Evolutionary conservation across 1,140 invertebrate genomes (phyloP), one percentile per base, ranked within the genome.

Genomic region (Aphidius ervi): DNA sequence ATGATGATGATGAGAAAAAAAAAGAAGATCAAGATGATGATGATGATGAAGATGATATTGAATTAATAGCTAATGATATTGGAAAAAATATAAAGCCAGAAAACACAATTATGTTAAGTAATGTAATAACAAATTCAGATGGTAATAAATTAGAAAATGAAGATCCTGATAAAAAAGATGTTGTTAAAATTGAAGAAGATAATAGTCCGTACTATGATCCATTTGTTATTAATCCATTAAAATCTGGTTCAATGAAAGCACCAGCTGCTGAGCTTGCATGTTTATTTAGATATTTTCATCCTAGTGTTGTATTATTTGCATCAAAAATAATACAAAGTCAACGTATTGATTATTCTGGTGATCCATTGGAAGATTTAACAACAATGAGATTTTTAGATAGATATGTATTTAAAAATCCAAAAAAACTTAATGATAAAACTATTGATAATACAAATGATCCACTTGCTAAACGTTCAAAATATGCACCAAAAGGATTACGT

Each of bases 321-420:
- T 82, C 86, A 46, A 89, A 87, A 59, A 81, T 98, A n/a, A 68
- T 95, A 1, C 78, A 89, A 65, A 88, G 85, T 42, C 82, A 86
- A 75, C 67, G 79, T 56, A 90, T 98, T 42, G 82, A 86, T 37
- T 98, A 98, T 71, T 84, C 85, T 57, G 95, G 97, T 0, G 94
- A 99, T 81, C 95, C 96, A 0, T 76, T 98, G 1, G 85, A 92
- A 70, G 96, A 99, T 79, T 95, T 98, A 70, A 91, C 89, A 0
- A 75, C 93, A 1, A 89, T 93, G 37, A 81, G 92, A 61, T 99
- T 98, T 73, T 79, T 98, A 9, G 95, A 99, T 72, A 83, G 95
- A 59, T 98, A 97, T 77, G 93, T 94, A 3, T 98, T 94, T 70
- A 94, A 96, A 75, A 99, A 99, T 82, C 94, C 96, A 0, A 98